A percentile compares a stretch with the other conserved stretches of the same genome.
Conservation (phyloP, 1,140 invertebrate genomes). For the Cheumatopsyche charites region DNA sequence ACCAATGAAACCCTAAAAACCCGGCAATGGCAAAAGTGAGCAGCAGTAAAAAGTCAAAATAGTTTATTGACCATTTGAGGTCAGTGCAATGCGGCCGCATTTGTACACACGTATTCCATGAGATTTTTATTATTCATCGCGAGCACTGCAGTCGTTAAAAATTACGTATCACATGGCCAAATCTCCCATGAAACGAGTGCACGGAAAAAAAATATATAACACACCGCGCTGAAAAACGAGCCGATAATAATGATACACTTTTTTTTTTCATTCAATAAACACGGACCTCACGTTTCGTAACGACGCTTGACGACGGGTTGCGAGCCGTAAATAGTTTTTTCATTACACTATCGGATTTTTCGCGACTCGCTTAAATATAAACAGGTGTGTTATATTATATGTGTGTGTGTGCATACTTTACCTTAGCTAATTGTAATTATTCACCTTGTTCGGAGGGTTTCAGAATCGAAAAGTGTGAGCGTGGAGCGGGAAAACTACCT, state of each 20-base stretch:
- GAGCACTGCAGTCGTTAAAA: conserved; percentile 8
- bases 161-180: neutral
- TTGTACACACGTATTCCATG: neutral
- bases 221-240: no score
- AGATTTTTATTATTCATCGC: neutral
- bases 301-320: no score
- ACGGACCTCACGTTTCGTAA: no score
- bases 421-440: conserved; percentile 16
- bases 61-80: conserved; percentile 19
- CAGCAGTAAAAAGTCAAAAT: conserved; percentile 14
- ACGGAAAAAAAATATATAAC: no score
- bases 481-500: neutral
- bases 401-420: neutral
- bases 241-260: no score
- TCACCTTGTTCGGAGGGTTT: conserved; percentile 1
- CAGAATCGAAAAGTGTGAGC: neutral
- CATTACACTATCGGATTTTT: no score
- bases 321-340: no score
- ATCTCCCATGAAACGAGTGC: no score
- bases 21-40: neutral
- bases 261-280: no score
- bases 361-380: no score
- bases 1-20: neutral
- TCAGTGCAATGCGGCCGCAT: conserved; percentile 4
- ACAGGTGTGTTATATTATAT: neutral